A percentile compares a stretch with the other conserved stretches of the same genome.
Conservation (phyloP, 2,888 invertebrate genomes). For the Spodoptera littoralis region DNA sequence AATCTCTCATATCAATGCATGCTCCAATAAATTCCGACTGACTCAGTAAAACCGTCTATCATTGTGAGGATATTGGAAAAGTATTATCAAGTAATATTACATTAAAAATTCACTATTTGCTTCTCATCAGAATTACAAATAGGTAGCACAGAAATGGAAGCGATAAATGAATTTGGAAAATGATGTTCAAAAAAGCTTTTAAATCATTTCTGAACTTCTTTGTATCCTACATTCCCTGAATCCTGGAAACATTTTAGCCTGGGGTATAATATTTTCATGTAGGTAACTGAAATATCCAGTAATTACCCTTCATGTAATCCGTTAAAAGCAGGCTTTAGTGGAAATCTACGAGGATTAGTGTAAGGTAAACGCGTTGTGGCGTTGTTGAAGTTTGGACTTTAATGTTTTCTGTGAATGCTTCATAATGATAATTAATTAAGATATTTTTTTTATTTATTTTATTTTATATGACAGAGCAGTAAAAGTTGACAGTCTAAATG, state of each 20-base stretch:
- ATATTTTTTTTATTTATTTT: too few relatives aligned
- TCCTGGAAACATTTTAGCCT: slow-evolving; percentile 11
- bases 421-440: too few relatives aligned
- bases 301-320: slow-evolving; percentile 33
- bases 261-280: slow-evolving; percentile 25
- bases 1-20: slow-evolving; percentile 6
- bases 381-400: neutral
- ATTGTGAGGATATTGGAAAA: slow-evolving; percentile 11
- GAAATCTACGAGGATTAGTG: slow-evolving; percentile 20
- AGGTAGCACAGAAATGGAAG: slow-evolving; percentile 10
- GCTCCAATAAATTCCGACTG: slow-evolving; percentile 12
- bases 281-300: slow-evolving; percentile 21
- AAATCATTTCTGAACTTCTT: slow-evolving; percentile 20
- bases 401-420: neutral
- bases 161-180: slow-evolving; percentile 20
- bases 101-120: slow-evolving; percentile 7
- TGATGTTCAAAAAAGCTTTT: slow-evolving; percentile 15
- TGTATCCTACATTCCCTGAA: slow-evolving; percentile 18
- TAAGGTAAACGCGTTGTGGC: neutral
- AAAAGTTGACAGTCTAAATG: too few relatives aligned
- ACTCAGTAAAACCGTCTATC: slow-evolving; percentile 15
- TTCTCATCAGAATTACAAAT: slow-evolving; percentile 26
- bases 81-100: slow-evolving; percentile 7
- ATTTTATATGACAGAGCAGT: too few relatives aligned
- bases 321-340: slow-evolving; percentile 40